These are phyloP conservation scores for Megaleporinus macrocephalus DNA, from an alignment of 2,113 vertebrate genomes.

Conservation along the genomic window DNA sequence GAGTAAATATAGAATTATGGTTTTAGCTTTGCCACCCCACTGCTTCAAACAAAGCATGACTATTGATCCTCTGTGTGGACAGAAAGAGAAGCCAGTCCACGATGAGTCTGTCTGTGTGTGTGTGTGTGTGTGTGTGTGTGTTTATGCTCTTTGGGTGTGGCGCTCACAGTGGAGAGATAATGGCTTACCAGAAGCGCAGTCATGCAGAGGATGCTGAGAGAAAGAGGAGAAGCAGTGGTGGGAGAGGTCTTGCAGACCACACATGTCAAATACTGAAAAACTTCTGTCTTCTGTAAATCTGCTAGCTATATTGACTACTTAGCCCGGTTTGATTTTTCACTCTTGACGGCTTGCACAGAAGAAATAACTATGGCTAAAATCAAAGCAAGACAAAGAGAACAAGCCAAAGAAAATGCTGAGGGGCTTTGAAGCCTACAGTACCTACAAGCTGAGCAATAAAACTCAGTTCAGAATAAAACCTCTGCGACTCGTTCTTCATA, in stretches of 20 bases:
- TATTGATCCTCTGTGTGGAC: conserved; percentile 46
- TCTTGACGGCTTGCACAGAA: background rate
- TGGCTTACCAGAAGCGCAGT: conserved; percentile 39
- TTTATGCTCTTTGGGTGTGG: conserved; percentile 33
- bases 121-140: conserved; percentile 3
- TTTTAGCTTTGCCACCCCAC: conserved; percentile 24
- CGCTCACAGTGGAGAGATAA: conserved; percentile 38
- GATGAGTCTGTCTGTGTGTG: conserved; percentile 9
- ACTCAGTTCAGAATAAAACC: background rate
- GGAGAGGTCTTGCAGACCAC: background rate
- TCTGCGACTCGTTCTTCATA: too few relatives aligned
- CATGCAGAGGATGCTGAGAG: conserved; percentile 34
- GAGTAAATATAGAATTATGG: conserved; percentile 51
- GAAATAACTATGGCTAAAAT: background rate
- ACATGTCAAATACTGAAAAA: background rate
- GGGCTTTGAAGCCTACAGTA: background rate
- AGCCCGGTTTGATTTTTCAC: background rate
- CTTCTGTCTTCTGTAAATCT: background rate
- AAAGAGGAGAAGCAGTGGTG: background rate
- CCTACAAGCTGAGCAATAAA: background rate
- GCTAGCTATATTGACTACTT: background rate
- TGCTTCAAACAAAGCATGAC: conserved; percentile 41
- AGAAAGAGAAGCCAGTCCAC: background rate
- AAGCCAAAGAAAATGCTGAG: background rate
- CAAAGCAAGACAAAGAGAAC: background rate